These are phyloP conservation scores for Poecilobothrus nobilitatus DNA, from an alignment of 2,888 invertebrate species.

Conservation along the genomic window DNA sequence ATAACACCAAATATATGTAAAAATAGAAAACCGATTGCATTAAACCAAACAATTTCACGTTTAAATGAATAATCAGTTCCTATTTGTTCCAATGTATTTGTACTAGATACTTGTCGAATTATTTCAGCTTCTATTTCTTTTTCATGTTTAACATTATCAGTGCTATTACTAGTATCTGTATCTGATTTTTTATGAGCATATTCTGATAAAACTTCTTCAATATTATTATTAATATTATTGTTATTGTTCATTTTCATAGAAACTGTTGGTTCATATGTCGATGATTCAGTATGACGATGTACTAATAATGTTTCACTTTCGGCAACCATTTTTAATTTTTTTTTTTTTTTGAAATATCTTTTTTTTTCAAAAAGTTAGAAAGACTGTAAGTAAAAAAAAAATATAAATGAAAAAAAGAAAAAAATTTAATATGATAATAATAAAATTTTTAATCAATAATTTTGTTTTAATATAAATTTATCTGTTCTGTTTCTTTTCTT, in stretches of 20 bases:
- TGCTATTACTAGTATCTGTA: constrained; percentile 13
- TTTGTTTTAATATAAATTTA: no score
- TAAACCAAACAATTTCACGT: constrained; percentile 53
- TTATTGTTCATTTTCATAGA: constrained; percentile 17
- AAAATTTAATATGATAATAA: no score
- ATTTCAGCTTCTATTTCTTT: constrained; percentile 18
- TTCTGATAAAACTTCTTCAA: constrained; percentile 20
- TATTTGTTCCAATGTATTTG: constrained; percentile 33
- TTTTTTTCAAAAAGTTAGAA: constrained; percentile 9
- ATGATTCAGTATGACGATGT: constrained; percentile 17
- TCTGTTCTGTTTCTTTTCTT: no score
- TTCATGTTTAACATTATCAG: constrained; percentile 13
- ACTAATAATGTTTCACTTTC: constrained; percentile 26
- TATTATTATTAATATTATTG: constrained; percentile 18
- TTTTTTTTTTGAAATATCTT: neutral
- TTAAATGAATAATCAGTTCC: constrained; percentile 47
- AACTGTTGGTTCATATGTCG: constrained; percentile 9
- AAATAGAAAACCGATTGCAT: constrained; percentile 51
- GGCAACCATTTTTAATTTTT: constrained; percentile 23
- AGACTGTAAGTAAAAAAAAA: no score
- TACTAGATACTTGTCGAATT: constrained; percentile 19
- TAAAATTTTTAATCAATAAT: no score
- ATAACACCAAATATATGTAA: constrained; percentile 46
- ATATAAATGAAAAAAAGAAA: no score
- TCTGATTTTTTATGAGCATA: constrained; percentile 21